Conservation (phyloP, 2,888 invertebrate species). For the Drymonia ruficornis region DNA sequence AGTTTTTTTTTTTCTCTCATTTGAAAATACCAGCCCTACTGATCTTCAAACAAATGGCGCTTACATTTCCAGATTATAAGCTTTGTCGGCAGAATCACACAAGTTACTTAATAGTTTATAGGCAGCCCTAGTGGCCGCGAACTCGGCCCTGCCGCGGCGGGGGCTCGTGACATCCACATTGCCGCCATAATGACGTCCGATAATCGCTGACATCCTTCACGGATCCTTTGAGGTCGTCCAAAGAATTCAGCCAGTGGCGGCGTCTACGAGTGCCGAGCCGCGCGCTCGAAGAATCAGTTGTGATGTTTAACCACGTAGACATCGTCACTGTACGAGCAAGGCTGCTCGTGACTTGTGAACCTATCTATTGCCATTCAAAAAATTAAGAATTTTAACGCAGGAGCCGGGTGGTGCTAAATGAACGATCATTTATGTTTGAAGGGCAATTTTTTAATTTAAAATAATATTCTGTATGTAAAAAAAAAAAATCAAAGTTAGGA, state of each 20-base stretch:
- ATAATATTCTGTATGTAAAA: too few species aligned
- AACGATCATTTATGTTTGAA: background rate
- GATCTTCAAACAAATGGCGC: background rate
- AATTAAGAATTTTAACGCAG: conserved; percentile 38
- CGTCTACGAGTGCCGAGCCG: too few species aligned
- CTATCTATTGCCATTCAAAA: conserved; percentile 45
- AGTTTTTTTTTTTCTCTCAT: background rate
- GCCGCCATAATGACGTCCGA: conserved; percentile 58
- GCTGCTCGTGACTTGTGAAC: too few species aligned
- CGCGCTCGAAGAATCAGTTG: too few species aligned
- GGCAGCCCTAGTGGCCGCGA: conserved; percentile 3
- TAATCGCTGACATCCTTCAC: conserved; percentile 75
- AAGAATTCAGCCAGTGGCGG: conserved; percentile 43
- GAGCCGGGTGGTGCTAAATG: conserved; percentile 7
- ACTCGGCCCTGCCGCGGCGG: conserved; percentile 9
- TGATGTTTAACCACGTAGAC: too few species aligned
- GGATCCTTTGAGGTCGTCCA: conserved; percentile 56
- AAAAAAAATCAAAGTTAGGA: too few species aligned
- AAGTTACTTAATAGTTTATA: background rate
- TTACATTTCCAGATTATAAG: background rate
- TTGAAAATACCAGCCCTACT: background rate
- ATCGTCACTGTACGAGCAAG: too few species aligned
- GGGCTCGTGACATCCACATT: conserved; percentile 22
- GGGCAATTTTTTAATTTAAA: background rate
- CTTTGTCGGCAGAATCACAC: background rate